A percentile compares a stretch with the other conserved stretches of the same genome.
phyloP scores from a whole-genome alignment of 2,113 vertebrate species.

The Agapornis roseicollis region DNA sequence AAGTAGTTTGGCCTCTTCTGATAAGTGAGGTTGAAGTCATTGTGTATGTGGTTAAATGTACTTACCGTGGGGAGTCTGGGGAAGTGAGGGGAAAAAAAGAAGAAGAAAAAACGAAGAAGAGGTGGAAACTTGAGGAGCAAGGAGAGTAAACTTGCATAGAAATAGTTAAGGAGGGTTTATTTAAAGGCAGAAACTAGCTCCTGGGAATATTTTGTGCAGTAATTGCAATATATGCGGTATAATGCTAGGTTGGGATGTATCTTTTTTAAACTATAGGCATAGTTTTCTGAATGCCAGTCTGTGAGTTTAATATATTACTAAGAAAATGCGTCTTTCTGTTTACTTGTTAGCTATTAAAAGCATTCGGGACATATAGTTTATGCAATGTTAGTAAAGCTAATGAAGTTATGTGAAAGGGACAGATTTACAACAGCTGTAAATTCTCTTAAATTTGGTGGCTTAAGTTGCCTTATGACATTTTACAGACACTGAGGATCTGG shows the following conservation, averaged over 20 bases:
- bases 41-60: not conserved
- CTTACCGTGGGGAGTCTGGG: not conserved
- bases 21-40: not conserved
- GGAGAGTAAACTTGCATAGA: not conserved
- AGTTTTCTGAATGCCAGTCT: not conserved
- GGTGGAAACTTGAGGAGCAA: not conserved
- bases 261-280: not conserved
- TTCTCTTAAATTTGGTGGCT: not conserved
- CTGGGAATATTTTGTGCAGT: not conserved
- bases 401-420: not conserved
- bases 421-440: not conserved
- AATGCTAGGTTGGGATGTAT: not conserved
- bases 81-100: not conserved
- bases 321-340: not conserved
- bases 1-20: conserved; percentile 33
- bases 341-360: conserved; percentile 1
- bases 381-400: not conserved
- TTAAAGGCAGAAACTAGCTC: not conserved
- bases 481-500: not conserved
- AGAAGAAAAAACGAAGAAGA: not conserved
- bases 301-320: not conserved
- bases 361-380: not conserved
- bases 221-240: not conserved
- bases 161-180: not conserved
- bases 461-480: not conserved